A percentile compares a stretch with the other conserved stretches of the same genome.
phyloP scores from a whole-genome alignment of 1,140 invertebrate genomes.

The Coptotermes formosanus region DNA sequence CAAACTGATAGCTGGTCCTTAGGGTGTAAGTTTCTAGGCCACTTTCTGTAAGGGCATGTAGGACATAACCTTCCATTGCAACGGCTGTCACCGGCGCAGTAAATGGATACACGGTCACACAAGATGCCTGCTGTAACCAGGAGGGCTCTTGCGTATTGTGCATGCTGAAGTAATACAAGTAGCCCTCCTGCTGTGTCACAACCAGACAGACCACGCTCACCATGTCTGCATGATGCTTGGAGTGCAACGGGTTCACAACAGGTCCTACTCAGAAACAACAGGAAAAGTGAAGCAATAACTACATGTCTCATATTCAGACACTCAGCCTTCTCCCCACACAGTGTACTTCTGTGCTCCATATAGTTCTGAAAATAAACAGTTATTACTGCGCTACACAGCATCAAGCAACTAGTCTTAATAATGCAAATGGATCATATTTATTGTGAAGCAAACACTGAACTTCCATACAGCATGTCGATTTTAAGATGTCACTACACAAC shows the following conservation, averaged over 20 bases:
- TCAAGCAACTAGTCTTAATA: too few species aligned
- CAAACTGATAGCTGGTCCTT: slow-evolving; percentile 57
- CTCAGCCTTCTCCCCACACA: too few species aligned
- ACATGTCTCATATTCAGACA: too few species aligned
- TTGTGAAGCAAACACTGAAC: too few species aligned
- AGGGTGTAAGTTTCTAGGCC: slow-evolving; percentile 78
- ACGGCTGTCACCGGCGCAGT: slow-evolving; percentile 67
- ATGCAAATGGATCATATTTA: too few species aligned
- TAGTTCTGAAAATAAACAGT: too few species aligned
- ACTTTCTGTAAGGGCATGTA: slow-evolving; percentile 73
- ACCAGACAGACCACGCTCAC: slow-evolving; percentile 46
- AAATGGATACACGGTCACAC: slow-evolving; percentile 58
- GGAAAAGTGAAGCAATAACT: too few species aligned
- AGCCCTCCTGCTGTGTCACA: slow-evolving; percentile 58
- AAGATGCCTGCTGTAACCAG: slow-evolving; percentile 17
- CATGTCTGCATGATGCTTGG: neutral
- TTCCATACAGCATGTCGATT: too few species aligned
- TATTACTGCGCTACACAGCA: too few species aligned
- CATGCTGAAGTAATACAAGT: slow-evolving; percentile 56
- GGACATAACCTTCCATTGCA: slow-evolving; percentile 63
- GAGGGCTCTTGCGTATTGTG: slow-evolving; percentile 30
- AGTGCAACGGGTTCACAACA: neutral
- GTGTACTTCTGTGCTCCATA: too few species aligned
- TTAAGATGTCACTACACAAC: too few species aligned
- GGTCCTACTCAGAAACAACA: neutral